A percentile compares a stretch with the other conserved stretches of the same genome.
phyloP scores from a whole-genome alignment of 2,888 invertebrate species.

The Parthenolecanium corni region DNA sequence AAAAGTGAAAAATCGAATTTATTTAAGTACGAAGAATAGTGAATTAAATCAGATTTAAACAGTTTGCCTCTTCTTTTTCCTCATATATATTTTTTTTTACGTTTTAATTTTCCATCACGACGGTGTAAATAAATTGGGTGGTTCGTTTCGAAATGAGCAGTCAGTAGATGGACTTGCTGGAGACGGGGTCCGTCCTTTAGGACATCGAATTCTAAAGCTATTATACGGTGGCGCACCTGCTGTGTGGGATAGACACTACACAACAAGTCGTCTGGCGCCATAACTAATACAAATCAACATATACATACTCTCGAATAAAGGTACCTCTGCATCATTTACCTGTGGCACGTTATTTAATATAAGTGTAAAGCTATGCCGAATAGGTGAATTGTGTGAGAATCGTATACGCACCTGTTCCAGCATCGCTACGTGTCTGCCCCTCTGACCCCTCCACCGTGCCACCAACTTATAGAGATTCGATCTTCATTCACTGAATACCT shows the following conservation, averaged over 20 bases:
- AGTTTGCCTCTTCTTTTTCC: background rate
- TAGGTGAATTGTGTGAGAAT: background rate
- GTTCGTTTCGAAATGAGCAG: background rate
- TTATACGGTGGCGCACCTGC: constrained; percentile 25
- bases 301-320: background rate
- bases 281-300: constrained; percentile 8
- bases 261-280: constrained; percentile 23
- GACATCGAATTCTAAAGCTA: background rate
- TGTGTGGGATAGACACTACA: constrained; percentile 20
- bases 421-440: background rate
- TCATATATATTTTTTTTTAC: background rate
- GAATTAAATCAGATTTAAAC: constrained; percentile 11
- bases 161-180: constrained; percentile 7
- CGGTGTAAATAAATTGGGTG: constrained; percentile 18
- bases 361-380: background rate
- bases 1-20: no score
- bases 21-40: background rate
- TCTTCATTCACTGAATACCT: constrained; percentile 1
- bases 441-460: background rate
- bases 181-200: constrained; percentile 3
- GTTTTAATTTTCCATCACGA: constrained; percentile 10
- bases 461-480: background rate
- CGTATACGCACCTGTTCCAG: constrained; percentile 17
- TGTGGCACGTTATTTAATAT: background rate
- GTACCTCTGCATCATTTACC: no score